Evolutionary conservation across 2,888 invertebrate species (phyloP), one percentile per base, ranked within the genome.

Genomic region (Pachymerium ferrugineum): DNA sequence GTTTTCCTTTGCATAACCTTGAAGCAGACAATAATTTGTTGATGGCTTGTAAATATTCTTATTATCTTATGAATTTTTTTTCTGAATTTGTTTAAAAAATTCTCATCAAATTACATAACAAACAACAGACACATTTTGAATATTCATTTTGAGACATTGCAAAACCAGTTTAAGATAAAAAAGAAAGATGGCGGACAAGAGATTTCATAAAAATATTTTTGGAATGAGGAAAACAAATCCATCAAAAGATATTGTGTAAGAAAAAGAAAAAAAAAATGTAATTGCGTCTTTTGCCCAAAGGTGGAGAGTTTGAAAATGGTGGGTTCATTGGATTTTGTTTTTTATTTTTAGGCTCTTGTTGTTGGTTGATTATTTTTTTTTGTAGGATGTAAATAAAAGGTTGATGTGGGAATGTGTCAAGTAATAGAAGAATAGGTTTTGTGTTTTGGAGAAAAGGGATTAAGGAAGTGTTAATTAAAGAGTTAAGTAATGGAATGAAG

Each of bases 61-160:
- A 47, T 47, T 47, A 47, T 47, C 19, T 16, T 47, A 47, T 19
- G 16, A 19, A 19, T 47, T 47, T 47, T 47, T 47, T 16, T 16
- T 47, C 4, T 1, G 10, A 19, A n/a, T 42, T 42, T 42, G 16
- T 10, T 16, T 47, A 19, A 19, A 4, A 47, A 47, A 47, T 47
- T 47, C n/a, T n/a, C n/a, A 47, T 47, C 47, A 47, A 47, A 47
- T 47, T 47, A 47, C 47, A 47, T 47, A 47, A 47, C 16, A 16
- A 47, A 47, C 47, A 47, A 47, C 47, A 47, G 47, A 47, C 47
- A 47, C 47, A 47, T 16, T 47, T 47, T 47, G 47, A 47, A 47
- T 47, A 47, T 47, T 47, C 47, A 47, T 47, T 10, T 8, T 6
- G 19, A 47, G 16, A n/a, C 8, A 47, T 47, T 47, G 47, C 47